Percentiles rank a stretch among this genome's conserved stretches.
phyloP scores from a whole-genome alignment of 2,888 invertebrate species.

The Orthonychiurus folsomi region DNA sequence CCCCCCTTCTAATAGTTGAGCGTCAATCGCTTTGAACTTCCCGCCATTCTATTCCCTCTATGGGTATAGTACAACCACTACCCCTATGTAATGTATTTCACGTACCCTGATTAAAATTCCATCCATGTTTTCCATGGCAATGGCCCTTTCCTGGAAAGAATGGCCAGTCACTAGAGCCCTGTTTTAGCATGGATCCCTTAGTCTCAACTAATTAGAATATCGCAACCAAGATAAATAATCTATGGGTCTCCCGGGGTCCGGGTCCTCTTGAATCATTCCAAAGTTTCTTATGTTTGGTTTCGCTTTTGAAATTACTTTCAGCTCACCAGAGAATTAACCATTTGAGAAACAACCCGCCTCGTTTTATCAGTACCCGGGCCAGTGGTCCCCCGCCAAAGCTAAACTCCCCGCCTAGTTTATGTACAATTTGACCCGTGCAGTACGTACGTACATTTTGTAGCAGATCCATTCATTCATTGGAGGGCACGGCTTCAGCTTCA shows the following conservation, averaged over 20 bases:
- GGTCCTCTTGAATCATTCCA: neutral
- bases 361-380: neutral
- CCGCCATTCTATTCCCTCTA: no score
- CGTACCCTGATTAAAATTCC: neutral
- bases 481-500: no score
- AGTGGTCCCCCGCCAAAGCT: no score
- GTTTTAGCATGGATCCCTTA: neutral
- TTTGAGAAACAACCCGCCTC: neutral
- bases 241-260: neutral
- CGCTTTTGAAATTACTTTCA: neutral
- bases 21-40: no score
- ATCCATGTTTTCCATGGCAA: neutral
- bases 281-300: constrained; percentile 1
- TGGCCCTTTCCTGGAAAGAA: neutral
- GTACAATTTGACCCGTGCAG: no score
- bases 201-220: constrained; percentile 1
- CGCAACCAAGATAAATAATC: constrained; percentile 1
- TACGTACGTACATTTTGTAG: no score
- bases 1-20: no score
- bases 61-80: neutral
- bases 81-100: neutral
- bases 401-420: no score
- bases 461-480: no score
- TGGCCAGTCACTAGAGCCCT: neutral
- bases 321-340: neutral